These are phyloP conservation scores for Oreotragus oreotragus DNA, from an alignment of 2,113 vertebrate genomes.

Conservation along the genomic window DNA sequence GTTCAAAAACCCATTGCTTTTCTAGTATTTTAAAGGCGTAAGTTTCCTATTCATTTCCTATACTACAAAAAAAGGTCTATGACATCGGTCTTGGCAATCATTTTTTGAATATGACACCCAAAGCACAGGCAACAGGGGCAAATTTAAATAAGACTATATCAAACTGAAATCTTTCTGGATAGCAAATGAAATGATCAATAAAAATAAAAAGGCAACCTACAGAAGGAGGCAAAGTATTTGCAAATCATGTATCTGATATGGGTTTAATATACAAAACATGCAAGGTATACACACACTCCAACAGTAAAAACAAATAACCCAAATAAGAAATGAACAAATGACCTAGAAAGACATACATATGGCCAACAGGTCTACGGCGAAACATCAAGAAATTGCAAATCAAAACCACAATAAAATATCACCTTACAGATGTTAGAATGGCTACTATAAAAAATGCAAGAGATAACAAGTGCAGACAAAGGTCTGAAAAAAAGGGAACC, in stretches of 20 bases:
- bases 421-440: neutral
- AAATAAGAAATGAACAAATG: neutral
- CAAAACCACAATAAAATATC: neutral
- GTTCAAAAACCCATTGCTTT: neutral
- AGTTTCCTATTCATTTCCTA: neutral
- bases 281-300: neutral
- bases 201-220: neutral
- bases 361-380: neutral
- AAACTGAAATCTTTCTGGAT: neutral
- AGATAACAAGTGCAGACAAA: rapidly evolving
- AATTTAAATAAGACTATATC: neutral
- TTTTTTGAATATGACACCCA: neutral
- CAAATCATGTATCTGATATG: neutral
- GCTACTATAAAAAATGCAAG: neutral
- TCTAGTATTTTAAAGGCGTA: neutral
- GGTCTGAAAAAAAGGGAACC: neutral
- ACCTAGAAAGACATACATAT: neutral
- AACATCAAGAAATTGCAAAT: neutral
- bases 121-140: neutral
- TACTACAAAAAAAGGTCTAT: neutral
- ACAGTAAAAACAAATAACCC: neutral
- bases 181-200: neutral
- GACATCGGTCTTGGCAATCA: neutral
- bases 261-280: neutral
- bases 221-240: neutral